Evolutionary conservation across 2,888 invertebrate species (phyloP).

Genomic region (Eurois occulta): DNA sequence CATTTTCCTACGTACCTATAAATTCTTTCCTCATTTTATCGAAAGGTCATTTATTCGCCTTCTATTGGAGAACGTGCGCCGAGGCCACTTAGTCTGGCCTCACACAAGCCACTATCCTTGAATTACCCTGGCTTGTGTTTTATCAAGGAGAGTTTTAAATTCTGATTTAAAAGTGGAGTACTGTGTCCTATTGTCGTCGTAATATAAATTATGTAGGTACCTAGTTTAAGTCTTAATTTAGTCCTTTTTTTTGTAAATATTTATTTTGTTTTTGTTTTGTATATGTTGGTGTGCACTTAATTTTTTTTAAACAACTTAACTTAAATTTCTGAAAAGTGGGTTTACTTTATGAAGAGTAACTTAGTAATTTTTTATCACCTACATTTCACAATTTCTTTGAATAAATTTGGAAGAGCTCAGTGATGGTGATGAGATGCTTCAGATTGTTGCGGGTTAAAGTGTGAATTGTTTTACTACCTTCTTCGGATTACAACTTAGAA

Average conservation of each 20-base stretch:
- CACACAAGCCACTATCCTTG: conserved; percentile 56
- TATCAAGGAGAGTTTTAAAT: neutral
- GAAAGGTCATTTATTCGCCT: conserved; percentile 84
- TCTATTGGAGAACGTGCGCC: conserved; percentile 79
- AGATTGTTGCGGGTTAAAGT: too few relatives aligned
- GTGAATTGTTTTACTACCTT: too few relatives aligned
- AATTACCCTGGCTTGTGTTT: conserved; percentile 6
- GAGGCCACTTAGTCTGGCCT: conserved; percentile 58
- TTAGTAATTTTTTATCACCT: neutral
- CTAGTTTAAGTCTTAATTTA: neutral
- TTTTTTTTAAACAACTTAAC: too few relatives aligned
- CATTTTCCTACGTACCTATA: conserved; percentile 79
- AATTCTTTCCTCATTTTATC: conserved; percentile 85
- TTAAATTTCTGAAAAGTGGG: too few relatives aligned
- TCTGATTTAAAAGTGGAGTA: neutral
- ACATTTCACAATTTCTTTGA: neutral
- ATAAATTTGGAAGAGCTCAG: neutral
- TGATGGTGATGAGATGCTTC: too few relatives aligned
- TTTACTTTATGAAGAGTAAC: neutral
- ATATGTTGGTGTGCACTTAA: too few relatives aligned
- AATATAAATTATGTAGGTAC: too few relatives aligned
- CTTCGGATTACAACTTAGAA: too few relatives aligned
- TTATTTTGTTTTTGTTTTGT: neutral
- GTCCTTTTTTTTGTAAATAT: neutral
- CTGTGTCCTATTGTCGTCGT: neutral